Evolutionary conservation across 2,797 vertebrate genomes (phyloP).

Genomic region (Moxostoma hubbsi): DNA sequence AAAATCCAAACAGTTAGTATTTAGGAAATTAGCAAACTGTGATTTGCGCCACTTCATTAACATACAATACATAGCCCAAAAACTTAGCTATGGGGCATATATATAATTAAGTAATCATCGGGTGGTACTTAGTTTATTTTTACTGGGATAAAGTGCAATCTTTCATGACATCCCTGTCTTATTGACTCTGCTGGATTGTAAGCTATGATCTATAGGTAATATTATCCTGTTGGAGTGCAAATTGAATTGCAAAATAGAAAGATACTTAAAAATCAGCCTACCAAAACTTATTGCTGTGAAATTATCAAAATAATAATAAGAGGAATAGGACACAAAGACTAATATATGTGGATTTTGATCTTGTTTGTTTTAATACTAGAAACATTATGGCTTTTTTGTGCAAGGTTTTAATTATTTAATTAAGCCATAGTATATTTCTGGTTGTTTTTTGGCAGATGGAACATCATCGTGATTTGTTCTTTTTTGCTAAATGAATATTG

Average conservation of each 20-base stretch:
- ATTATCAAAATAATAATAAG: too few species aligned
- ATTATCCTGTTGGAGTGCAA: too few species aligned
- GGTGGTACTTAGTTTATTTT: neutral
- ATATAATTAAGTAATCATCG: neutral
- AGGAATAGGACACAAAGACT: too few species aligned
- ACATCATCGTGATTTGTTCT: slow-evolving; percentile 8
- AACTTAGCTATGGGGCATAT: neutral
- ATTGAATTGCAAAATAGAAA: too few species aligned
- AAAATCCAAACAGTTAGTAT: too few species aligned
- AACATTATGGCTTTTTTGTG: neutral
- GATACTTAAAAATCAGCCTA: too few species aligned
- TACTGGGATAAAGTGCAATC: neutral
- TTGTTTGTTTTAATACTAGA: neutral
- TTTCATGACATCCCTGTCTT: neutral
- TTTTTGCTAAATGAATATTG: slow-evolving; percentile 17
- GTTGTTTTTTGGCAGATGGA: neutral
- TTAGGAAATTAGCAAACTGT: too few species aligned
- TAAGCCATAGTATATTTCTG: neutral
- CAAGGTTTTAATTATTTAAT: neutral
- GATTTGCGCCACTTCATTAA: too few species aligned
- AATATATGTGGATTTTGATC: too few species aligned
- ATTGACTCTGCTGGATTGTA: too few species aligned
- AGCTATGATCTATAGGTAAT: too few species aligned
- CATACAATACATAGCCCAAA: neutral
- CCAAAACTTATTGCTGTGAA: too few species aligned